A percentile compares a stretch with the other conserved stretches of the same genome.
Conservation (phyloP, 2,113 vertebrate genomes). For the Odocoileus hemionus region DNA sequence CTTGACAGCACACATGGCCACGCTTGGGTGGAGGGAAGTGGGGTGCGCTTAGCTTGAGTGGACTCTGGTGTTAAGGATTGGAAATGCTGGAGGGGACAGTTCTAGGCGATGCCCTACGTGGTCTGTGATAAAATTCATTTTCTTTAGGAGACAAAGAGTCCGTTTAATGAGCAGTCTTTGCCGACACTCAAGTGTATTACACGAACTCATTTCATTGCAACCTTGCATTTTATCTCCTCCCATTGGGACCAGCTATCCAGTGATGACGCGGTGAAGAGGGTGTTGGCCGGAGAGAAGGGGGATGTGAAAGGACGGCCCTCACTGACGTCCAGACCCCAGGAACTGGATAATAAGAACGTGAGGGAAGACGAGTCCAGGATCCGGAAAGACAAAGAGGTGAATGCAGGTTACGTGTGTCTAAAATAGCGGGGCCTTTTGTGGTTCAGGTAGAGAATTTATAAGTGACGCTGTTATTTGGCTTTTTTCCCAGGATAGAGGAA, state of each 20-base stretch:
- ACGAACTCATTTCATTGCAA: neutral
- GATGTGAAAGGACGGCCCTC: conserved; percentile 82
- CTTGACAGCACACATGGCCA: accelerated
- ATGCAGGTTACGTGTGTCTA: accelerated
- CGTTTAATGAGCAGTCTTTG: neutral
- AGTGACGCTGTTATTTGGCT: accelerated
- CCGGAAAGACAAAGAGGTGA: conserved; percentile 83
- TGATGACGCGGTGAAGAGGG: conserved; percentile 91
- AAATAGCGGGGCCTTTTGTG: neutral
- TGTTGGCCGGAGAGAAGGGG: conserved; percentile 89
- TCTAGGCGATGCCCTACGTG: neutral
- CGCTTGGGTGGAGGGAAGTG: accelerated
- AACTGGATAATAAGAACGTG: conserved; percentile 83
- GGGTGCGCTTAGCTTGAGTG: neutral
- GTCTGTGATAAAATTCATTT: neutral
- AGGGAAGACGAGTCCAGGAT: conserved; percentile 74
- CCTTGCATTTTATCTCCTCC: neutral
- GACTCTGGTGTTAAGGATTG: too few species aligned
- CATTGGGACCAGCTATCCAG: conserved; percentile 84
- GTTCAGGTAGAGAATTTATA: accelerated
- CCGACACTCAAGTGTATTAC: accelerated
- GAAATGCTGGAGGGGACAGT: too few species aligned
- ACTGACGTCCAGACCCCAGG: conserved; percentile 81
- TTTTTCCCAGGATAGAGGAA: conserved; percentile 81
- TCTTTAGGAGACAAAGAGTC: neutral